Percentiles rank a stretch among this genome's conserved stretches.
Conservation (phyloP, 2,888 invertebrate genomes). For the Falcaria lacertinaria region DNA sequence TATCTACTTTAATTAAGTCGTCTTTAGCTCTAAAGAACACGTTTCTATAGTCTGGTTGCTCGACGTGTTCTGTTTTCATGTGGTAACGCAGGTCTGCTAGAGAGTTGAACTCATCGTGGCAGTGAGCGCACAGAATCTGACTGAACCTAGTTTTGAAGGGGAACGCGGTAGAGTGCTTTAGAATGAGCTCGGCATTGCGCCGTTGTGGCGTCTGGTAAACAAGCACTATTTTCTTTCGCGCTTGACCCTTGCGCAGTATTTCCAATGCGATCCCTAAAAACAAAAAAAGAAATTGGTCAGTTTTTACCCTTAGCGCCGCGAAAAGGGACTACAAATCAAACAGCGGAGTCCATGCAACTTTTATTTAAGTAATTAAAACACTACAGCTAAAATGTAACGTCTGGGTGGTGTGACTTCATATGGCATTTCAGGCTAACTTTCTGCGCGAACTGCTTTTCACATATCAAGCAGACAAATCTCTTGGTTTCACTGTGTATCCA, state of each 20-base stretch:
- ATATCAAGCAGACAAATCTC: constrained; percentile 50
- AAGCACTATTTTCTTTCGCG: constrained; percentile 68
- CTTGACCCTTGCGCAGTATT: constrained; percentile 55
- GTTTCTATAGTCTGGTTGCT: constrained; percentile 54
- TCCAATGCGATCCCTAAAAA: constrained; percentile 74
- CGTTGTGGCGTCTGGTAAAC: constrained; percentile 68
- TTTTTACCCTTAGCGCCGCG: constrained; percentile 36
- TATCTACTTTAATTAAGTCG: constrained; percentile 66
- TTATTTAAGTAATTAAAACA: constrained; percentile 7
- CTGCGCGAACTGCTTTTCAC: constrained; percentile 59
- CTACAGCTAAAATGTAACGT: constrained; percentile 23
- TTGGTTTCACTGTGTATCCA: constrained; percentile 63
- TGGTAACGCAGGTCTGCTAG: constrained; percentile 53
- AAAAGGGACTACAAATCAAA: constrained; percentile 11
- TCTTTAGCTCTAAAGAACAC: constrained; percentile 68
- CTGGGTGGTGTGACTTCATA: constrained; percentile 50
- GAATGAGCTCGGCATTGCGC: constrained; percentile 66
- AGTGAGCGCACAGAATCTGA: constrained; percentile 66
- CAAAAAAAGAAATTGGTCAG: constrained; percentile 71
- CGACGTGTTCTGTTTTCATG: constrained; percentile 52
- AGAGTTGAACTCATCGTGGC: constrained; percentile 57
- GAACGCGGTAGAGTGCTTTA: constrained; percentile 62
- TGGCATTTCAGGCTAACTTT: constrained; percentile 60
- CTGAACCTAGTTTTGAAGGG: constrained; percentile 69
- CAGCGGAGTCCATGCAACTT: constrained; percentile 20